phyloP scores from a whole-genome alignment of 2,797 vertebrate species.

The Poecile montanus region DNA sequence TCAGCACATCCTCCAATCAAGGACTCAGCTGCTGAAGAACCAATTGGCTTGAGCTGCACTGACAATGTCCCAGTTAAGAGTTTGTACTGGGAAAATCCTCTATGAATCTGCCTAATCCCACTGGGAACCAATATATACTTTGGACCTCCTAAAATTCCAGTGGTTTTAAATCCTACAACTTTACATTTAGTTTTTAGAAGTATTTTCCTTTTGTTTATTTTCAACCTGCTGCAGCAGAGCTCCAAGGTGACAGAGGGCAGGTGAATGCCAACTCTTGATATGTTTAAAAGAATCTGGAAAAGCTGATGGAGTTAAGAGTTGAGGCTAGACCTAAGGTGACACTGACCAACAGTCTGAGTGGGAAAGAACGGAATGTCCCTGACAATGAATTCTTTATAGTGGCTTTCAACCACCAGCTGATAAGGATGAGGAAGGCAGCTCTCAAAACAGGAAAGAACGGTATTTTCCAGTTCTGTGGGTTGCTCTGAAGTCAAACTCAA shows the following conservation, averaged over 20 bases:
- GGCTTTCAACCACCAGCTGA: neutral
- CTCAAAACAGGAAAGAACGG: neutral
- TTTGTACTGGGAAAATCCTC: neutral
- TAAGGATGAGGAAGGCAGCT: neutral
- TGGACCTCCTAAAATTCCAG: neutral
- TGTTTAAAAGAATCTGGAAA: neutral
- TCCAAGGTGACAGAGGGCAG: neutral
- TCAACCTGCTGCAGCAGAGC: neutral
- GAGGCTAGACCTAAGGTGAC: neutral
- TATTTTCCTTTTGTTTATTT: neutral
- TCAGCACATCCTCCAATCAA: neutral
- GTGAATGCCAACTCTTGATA: neutral
- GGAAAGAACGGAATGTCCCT: neutral
- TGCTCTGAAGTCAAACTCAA: neutral
- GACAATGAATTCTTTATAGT: neutral
- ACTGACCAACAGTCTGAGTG: neutral
- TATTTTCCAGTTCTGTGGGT: neutral
- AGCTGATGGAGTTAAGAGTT: neutral
- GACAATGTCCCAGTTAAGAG: neutral
- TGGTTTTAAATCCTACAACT: neutral
- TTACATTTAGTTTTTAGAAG: neutral
- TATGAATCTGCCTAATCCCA: neutral
- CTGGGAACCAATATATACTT: neutral
- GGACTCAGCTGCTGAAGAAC: neutral
- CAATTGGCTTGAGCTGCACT: neutral